Percentiles rank a stretch among this genome's conserved stretches.
These are phyloP conservation scores for Zoanthus gigantus DNA, from an alignment of 92 coral and sea anemone species.

Conservation along the genomic window DNA sequence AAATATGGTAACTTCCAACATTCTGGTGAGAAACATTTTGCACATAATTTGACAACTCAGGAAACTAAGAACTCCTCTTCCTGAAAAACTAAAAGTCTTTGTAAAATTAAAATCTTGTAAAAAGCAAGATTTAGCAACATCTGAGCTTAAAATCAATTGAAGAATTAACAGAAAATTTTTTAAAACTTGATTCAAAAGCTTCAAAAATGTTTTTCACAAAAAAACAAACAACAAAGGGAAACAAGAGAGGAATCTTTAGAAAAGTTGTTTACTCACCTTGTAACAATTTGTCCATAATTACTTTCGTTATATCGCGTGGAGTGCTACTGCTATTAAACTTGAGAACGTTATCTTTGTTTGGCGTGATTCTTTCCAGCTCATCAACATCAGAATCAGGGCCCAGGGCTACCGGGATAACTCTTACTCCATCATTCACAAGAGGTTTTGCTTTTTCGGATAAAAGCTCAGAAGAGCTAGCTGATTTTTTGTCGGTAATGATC, in stretches of 20 bases:
- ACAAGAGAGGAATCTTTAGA: background rate
- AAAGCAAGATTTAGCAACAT: too few relatives aligned
- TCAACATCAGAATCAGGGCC: conserved; percentile 78
- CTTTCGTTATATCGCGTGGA: conserved; percentile 56
- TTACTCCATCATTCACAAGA: conserved; percentile 70
- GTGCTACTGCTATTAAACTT: conserved; percentile 16
- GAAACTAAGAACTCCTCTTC: too few relatives aligned
- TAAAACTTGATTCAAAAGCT: background rate
- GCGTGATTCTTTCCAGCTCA: conserved; percentile 61
- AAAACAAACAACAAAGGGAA: background rate
- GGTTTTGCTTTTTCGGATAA: conserved; percentile 64
- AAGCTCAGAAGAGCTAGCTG: conserved; percentile 62
- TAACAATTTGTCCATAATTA: conserved; percentile 73
- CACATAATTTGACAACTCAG: too few relatives aligned
- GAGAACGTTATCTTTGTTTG: conserved; percentile 57
- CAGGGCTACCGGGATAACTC: conserved; percentile 80
- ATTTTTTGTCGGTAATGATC: conserved; percentile 78
- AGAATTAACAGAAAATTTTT: background rate
- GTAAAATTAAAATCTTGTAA: too few relatives aligned
- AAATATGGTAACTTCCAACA: too few relatives aligned
- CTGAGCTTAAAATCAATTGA: background rate
- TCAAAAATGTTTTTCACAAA: background rate
- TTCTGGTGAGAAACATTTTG: too few relatives aligned
- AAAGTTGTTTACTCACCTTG: conserved; percentile 64
- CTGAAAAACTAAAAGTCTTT: too few relatives aligned